These are phyloP conservation scores for Bellardia pandia DNA, from an alignment of 2,888 invertebrate genomes.

Conservation along the genomic window DNA sequence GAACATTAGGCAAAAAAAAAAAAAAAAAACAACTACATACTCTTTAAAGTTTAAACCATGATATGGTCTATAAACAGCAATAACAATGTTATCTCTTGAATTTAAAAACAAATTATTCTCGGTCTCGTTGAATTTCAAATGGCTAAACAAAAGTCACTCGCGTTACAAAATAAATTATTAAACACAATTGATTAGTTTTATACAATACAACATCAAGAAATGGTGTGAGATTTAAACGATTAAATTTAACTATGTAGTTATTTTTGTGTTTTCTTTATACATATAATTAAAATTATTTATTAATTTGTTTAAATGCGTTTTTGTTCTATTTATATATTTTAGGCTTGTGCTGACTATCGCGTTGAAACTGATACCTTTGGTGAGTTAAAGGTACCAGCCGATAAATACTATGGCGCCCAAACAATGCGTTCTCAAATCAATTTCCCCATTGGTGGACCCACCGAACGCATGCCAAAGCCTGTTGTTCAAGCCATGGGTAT, in stretches of 20 bases:
- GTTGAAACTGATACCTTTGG: constrained; percentile 96
- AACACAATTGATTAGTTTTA: constrained; percentile 54
- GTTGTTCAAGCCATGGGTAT: constrained; percentile 98
- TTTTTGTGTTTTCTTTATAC: not conserved
- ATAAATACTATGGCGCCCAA: constrained; percentile 98
- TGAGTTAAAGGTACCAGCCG: constrained; percentile 95
- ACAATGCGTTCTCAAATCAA: constrained; percentile 97
- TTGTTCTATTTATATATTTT: constrained; percentile 45
- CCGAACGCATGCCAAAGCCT: constrained; percentile 97
- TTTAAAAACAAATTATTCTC: constrained; percentile 23
- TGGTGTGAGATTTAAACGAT: constrained; percentile 49
- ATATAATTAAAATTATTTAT: not conserved
- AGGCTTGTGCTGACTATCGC: constrained; percentile 81
- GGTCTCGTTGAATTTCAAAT: constrained; percentile 44
- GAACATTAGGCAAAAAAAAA: not conserved
- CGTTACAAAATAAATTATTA: constrained; percentile 27
- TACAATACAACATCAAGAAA: constrained; percentile 47
- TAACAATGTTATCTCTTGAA: constrained; percentile 65
- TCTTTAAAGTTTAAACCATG: not conserved
- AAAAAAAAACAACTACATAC: not conserved
- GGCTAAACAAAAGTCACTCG: constrained; percentile 44
- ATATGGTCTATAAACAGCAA: constrained; percentile 19
- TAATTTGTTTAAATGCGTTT: constrained; percentile 8
- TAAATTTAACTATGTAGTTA: not conserved
- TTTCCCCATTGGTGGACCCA: constrained; percentile 97